Conservation (phyloP, 2,113 vertebrate species). For the Elephas maximus region DNA sequence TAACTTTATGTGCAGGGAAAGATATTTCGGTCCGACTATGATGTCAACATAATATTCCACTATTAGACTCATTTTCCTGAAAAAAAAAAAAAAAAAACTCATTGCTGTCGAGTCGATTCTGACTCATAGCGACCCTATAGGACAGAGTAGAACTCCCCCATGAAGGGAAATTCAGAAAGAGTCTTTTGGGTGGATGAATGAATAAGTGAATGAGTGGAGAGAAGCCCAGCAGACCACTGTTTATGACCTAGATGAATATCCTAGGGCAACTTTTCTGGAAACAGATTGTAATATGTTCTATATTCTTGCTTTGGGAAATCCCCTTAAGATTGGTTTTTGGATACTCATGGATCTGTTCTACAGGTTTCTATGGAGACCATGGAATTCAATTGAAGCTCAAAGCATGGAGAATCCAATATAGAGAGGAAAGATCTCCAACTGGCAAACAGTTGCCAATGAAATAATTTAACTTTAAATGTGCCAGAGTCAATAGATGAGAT, state of each 20-base stretch:
- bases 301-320: background rate
- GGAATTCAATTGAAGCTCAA: background rate
- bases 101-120: no score
- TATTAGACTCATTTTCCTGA: background rate
- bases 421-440: background rate
- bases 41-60: background rate
- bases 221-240: background rate
- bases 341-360: background rate
- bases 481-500: background rate
- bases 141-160: no score
- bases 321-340: background rate
- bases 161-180: background rate
- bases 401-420: background rate
- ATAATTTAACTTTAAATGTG: conserved; percentile 24
- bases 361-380: background rate
- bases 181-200: background rate
- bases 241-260: background rate
- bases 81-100: no score
- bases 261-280: background rate
- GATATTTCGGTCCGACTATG: background rate
- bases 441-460: background rate
- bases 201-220: background rate
- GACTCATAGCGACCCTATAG: no score
- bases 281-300: background rate
- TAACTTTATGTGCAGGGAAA: background rate